Base-by-base conservation (phyloP, 2,888 invertebrate species). In the Keiferia lycopersicella region DNA sequence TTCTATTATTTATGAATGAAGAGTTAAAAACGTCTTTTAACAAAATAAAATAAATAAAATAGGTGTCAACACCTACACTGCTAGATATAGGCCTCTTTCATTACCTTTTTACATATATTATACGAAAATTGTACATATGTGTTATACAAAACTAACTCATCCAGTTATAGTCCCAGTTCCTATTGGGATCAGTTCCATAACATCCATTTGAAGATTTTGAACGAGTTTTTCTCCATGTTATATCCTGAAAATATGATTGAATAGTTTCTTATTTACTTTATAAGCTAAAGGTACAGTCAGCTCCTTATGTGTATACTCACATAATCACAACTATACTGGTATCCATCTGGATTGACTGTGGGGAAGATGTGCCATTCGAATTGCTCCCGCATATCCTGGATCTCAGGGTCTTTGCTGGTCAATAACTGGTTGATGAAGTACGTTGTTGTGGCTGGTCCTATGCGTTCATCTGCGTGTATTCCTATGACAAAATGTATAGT, bases 401-500 rank as follows among this genome's bases (percentile, higher is more conserved):
- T 78, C 0, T 89, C 80, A 0, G 84, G 75, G 60, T 93, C 83
- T 0, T 80, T 71, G 71, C 93, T 94, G 60, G 93, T 93, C 65
- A 95, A 75, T 34, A 95, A 80, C 74, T 95, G 88, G 73, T 94
- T 93, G 68, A 94, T 83, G 67, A 95, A 92, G 75, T 93, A 95
- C 1, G 94, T 93, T 0, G 93, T 92, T 0, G 94, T 93, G 0
- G 95, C 95, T 0, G 95, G 93, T 0, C 93, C 89, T 59, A 95
- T 95, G 95, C 95, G 97, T 87, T 97, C 97, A 41, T 96, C 91
- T 0, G 96, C 95, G 79, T 96, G 96, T 68, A 96, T 95, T 41
- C 93, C 93, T 83, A 26, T 26, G 26, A 26, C 6, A 26, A 26
- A 26, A 26, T 26, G 2, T 2, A 26, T 26, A 26, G 26, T 26